Base-by-base conservation (phyloP, 2,888 invertebrate species). In the Drosophila mimica region DNA sequence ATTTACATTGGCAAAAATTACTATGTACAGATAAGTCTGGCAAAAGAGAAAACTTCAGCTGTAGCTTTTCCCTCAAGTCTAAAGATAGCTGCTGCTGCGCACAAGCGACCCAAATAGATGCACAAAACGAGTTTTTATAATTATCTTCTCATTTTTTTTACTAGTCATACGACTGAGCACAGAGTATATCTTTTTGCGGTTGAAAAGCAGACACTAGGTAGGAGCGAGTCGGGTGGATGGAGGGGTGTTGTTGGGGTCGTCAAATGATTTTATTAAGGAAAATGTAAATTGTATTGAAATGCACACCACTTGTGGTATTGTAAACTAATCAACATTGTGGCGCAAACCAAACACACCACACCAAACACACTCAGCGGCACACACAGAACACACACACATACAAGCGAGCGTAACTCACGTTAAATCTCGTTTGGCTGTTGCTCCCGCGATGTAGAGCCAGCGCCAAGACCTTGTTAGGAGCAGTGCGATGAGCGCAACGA, bases 391-490 rank as follows among this genome's bases (percentile, higher is more conserved):
- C 20, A 36, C 31, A 46, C 20, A 61, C 31, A 52, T 9, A 48
- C 30, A n/a, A 11, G 43, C 15, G 40, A 13, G 31, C 31, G 40
- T 51, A 58, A 92, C 92, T 92, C 79, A 92, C 92, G 79, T 89
- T 61, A 96, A 76, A 94, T 98, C 97, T 82, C 98, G 95, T 1
- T 95, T 96, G 2, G 95, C 94, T 2, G 97, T 98, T 90, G 94
- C 95, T 53, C 95, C 89, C 36, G 96, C 96, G 52, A 97, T 94
- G 92, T 96, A 96, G 79, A 96, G 94, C 96, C 97, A 97, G 90
- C 95, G 94, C 93, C 95, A 96, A 63, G 96, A 96, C 80, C 96
- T 96, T 30, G 95, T 95, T 61, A 96, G 93, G 62, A 96, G 92
- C 90, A 96, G 96, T 20, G 96, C 95, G 49, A 95, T 86, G 38